These are phyloP conservation scores for Drosophila repleta DNA, from an alignment of 1,140 invertebrate species.

Conservation along the genomic window DNA sequence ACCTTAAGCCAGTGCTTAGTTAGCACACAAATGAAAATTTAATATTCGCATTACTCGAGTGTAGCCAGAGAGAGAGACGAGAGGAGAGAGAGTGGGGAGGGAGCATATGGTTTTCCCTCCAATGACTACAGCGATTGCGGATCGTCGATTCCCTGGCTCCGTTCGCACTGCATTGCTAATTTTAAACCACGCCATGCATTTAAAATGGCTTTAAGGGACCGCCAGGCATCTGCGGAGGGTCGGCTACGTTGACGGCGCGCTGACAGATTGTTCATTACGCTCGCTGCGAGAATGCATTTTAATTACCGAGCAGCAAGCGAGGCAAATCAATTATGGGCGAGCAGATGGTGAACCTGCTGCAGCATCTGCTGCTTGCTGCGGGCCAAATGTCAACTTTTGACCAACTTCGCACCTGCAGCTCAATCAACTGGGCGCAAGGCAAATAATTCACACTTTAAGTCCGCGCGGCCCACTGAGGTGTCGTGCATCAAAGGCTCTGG, in stretches of 20 bases:
- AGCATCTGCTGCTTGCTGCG: conserved; percentile 32
- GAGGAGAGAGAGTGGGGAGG: background rate
- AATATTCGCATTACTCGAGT: conserved; percentile 33
- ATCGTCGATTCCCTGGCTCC: conserved; percentile 12
- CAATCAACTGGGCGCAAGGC: conserved; percentile 53
- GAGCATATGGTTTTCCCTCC: background rate
- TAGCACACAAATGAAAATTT: conserved; percentile 63
- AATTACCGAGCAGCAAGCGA: conserved; percentile 47
- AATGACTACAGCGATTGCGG: background rate
- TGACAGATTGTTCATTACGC: conserved; percentile 33
- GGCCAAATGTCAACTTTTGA: conserved; percentile 60
- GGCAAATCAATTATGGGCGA: conserved; percentile 61
- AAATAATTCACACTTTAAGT: conserved; percentile 77
- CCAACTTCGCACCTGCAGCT: conserved; percentile 39
- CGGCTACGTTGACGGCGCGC: background rate
- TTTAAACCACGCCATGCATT: conserved; percentile 56
- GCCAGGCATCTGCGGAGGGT: background rate
- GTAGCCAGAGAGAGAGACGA: background rate
- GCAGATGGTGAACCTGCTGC: background rate
- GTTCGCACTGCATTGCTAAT: conserved; percentile 27
- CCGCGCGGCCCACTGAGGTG: conserved; percentile 17
- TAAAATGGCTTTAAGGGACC: conserved; percentile 33
- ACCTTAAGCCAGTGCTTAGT: conserved; percentile 40
- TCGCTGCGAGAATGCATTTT: conserved; percentile 44
- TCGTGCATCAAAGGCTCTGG: conserved; percentile 60